Conservation (phyloP, 2,113 vertebrate genomes). For the Charina bottae region DNA sequence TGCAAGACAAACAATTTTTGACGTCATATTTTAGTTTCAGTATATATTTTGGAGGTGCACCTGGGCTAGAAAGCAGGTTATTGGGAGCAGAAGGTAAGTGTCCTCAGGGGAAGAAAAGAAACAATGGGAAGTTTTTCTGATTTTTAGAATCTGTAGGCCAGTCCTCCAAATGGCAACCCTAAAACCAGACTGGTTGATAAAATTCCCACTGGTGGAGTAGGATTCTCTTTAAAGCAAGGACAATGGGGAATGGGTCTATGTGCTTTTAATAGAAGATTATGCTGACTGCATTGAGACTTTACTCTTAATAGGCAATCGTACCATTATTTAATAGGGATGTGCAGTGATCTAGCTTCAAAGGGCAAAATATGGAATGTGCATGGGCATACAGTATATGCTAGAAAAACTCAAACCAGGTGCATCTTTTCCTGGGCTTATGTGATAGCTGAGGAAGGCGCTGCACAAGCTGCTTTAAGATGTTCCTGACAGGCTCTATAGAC, state of each 20-base stretch:
- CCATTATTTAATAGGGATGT: not conserved
- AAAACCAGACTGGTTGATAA: not conserved
- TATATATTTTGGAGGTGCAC: not conserved
- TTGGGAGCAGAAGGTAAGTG: not conserved
- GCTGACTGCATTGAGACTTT: not conserved
- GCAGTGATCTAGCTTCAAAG: not conserved
- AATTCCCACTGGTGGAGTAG: not conserved
- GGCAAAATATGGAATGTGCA: not conserved
- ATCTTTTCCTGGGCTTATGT: not conserved
- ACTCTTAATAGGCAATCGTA: not conserved
- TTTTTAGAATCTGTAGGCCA: not conserved
- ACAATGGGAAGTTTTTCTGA: not conserved
- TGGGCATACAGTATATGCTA: not conserved
- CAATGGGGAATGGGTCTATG: not conserved
- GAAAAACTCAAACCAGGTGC: not conserved
- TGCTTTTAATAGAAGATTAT: not conserved
- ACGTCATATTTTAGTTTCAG: not conserved
- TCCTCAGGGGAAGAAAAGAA: not conserved
- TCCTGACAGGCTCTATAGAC: no score
- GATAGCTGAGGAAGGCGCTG: not conserved
- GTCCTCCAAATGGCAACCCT: not conserved
- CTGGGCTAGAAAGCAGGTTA: constrained; percentile 24
- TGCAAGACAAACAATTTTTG: not conserved
- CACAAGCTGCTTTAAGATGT: not conserved
- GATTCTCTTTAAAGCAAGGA: not conserved